Base-by-base conservation (phyloP, 2,113 vertebrate genomes). In the Planiliza haematocheilus region DNA sequence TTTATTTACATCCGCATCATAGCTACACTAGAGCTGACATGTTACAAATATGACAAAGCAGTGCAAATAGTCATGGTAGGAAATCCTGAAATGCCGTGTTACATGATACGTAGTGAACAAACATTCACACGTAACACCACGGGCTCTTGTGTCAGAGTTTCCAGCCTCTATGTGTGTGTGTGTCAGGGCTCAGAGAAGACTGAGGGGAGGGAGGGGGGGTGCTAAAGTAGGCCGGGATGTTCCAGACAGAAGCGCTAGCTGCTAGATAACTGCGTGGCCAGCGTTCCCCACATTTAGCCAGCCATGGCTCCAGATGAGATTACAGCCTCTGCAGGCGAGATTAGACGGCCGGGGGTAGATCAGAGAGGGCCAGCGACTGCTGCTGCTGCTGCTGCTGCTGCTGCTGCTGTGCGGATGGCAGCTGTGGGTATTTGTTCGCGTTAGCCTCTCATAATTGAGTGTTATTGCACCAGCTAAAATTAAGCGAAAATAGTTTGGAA, bases 221-320 rank as follows among this genome's bases (percentile, higher is more conserved):
- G 76, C 84, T 92, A 90, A 95, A 94, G 80, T 92, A 94, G 93
- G 91, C 88, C 94, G 90, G 90, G 92, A 93, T 95, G 92, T 94
- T 94, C 93, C 91, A 91, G 90, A 88, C 86, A 83, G 86, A 81
- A 85, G 87, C 68, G 66, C 81, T 82, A 88, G 87, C 91, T 93
- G 89, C 91, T 91, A 93, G 93, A 91, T 95, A 94, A 93, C 93
- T 93, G 92, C 84, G 80, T 77, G 85, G 89, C 90, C 91, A 90
- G 91, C 87, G 89, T 91, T 93, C 86, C 89, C 87, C 84, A 88
- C 91, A 90, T 93, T 94, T 92, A 92, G 75, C 66, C 80, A 76
- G 87, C 81, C 77, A 50, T 50, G 30, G 84, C 81, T 93, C 89
- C 90, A 93, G 86, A 85, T 94, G 91, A 92, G 94, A 91, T 92